Base-by-base conservation (phyloP, 2,113 vertebrate genomes). In the Hemibagrus wyckioides region DNA sequence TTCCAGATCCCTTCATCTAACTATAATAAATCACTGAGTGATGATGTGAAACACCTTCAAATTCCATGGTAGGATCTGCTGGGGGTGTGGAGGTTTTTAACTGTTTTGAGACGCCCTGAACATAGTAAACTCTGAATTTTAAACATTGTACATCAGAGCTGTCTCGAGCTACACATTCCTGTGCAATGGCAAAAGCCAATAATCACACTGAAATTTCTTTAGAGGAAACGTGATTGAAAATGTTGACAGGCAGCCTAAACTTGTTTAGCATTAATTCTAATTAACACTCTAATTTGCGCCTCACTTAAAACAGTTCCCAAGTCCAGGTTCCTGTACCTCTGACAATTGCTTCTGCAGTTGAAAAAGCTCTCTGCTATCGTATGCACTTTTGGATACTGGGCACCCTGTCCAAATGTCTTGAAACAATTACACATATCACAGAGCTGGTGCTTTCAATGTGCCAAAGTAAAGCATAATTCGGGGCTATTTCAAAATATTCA, bases 11-110 rank as follows among this genome's bases (percentile, higher is more conserved):
- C 88, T 82, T 61, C 76, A 89, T 90, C 89, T 86, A 90, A 92
- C 90, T 86, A 89, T 91, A 92, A 91, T 88, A 92, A 90, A 91
- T 89, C 88, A 85, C 14, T 28, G 79, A 83, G 86, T 88, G 87
- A 81, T 85, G 79, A 89, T 81, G 73, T 67, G 85, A 90, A 88
- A 83, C 86, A 81, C 89, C 85, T 80, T 90, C 57, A 52, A 79
- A 67, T 80, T 73, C 83, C 28, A 25, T 54, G 28, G 83, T 59
- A 67, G 11, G 80, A 83, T 50, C 82, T 79, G 57, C 73, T 81
- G 73, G 81, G 80, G 88, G 84, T 41, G 80, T 83, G 28, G 56
- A 82, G 79, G 69, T n/a, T n/a, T 39, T 87, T 89, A 79, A 81
- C 77, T 44, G 83, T 79, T 83, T 73, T 79, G 48, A 73, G 59